Evolutionary conservation across 2,113 vertebrate genomes (phyloP).

Genomic region (Prinia subflava): DNA sequence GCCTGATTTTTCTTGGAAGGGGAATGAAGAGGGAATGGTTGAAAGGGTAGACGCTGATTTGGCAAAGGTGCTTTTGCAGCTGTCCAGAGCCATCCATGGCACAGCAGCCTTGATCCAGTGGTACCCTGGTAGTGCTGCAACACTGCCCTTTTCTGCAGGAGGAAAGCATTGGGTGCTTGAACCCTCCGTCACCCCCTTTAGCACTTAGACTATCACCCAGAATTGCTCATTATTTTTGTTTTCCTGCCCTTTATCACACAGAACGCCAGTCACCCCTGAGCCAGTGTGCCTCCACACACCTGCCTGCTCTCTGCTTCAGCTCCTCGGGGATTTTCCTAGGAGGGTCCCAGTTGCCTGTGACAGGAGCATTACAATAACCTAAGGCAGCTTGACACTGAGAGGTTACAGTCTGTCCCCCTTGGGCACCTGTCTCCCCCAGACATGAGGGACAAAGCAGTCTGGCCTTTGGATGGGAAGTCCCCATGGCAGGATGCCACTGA

Average conservation of each 20-base stretch:
- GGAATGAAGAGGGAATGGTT: neutral
- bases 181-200: neutral
- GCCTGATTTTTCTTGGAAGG: neutral
- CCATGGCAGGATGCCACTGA: neutral
- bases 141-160: neutral
- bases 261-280: neutral
- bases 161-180: neutral
- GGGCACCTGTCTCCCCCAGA: neutral
- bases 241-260: neutral
- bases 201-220: neutral
- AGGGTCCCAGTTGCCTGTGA: neutral
- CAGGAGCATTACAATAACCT: no score
- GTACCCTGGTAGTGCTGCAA: neutral
- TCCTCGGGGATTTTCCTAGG: rapidly evolving
- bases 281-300: neutral
- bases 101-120: rapidly evolving
- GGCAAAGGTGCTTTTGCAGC: neutral
- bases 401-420: neutral
- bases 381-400: neutral
- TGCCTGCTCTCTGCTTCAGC: neutral
- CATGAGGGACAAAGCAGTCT: neutral
- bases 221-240: neutral
- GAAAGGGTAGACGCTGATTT: neutral
- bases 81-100: neutral
- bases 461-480: neutral